Base-by-base conservation (phyloP, 2,113 vertebrate genomes). In the Elephantulus edwardii region DNA sequence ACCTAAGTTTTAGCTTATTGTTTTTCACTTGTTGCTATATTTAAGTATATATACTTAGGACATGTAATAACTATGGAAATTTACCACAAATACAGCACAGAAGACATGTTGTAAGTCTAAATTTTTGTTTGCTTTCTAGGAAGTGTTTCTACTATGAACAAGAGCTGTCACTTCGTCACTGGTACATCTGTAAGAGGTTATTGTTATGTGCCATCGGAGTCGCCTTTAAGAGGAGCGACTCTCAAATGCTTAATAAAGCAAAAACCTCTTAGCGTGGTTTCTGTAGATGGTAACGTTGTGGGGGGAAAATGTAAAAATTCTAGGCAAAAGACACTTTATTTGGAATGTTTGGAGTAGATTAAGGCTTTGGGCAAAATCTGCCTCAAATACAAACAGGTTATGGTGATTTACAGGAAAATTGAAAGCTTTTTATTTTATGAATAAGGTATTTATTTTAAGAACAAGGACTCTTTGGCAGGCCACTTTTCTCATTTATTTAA, bases 401-500 rank as follows among this genome's bases (percentile, higher is more conserved):
- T 48, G 64, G 95, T 93, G 20, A 91, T 91, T 88, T 91, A 26
- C 83, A 95, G 89, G 91, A 83, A 96, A 95, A 93, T 81, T 24
- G 87, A 92, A 94, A 96, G 95, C 91, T n/a, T n/a, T n/a, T n/a
- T n/a, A n/a, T n/a, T n/a, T n/a, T n/a, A n/a, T n/a, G n/a, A n/a
- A 95, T 54, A 86, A 68, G 83, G 60, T 94, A 54, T 28, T 83
- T 95, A 94, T 94, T 94, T 86, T 76, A 90, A 91, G 46, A 93
- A 96, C 80, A 95, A 95, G 95, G 95, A 96, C 60, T 97, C 90
- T 97, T 96, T 95, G 97, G 94, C 95, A 97, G 94, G 87, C 91
- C 86, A 95, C 97, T 97, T 97, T 97, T 96, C 87, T 92, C 89
- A 83, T 97, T 98, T 98, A 97, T 97, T 97, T 97, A 98, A 96